phyloP scores from a whole-genome alignment of 2,113 vertebrate species.

The Oreochromis aureus region DNA sequence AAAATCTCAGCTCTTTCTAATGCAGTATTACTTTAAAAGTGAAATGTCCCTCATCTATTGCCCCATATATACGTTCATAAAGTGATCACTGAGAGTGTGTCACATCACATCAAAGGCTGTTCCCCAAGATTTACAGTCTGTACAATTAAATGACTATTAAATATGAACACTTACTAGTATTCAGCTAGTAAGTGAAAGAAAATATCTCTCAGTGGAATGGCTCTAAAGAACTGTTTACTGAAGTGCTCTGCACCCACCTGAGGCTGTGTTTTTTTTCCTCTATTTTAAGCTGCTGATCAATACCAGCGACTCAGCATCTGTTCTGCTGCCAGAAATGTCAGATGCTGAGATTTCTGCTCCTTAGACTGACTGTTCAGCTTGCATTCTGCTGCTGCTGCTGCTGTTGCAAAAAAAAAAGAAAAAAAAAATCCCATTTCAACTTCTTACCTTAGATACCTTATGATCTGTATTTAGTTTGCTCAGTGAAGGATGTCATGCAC shows the following conservation, averaged over 20 bases:
- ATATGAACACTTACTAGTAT: not conserved
- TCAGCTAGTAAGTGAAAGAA: not conserved
- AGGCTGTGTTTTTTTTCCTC: not conserved
- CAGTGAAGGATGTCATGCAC: not conserved
- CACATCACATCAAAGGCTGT: not conserved
- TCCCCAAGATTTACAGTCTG: not conserved
- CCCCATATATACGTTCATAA: not conserved
- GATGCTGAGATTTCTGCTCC: not conserved
- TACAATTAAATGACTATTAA: not conserved
- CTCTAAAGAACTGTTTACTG: not conserved
- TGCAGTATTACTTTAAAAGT: not conserved
- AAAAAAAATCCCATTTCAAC: not conserved
- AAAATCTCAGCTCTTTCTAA: not conserved
- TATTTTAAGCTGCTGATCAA: constrained; percentile 15
- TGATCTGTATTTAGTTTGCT: not conserved
- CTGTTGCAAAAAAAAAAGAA: not conserved
- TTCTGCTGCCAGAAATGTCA: not conserved
- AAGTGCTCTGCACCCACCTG: not conserved
- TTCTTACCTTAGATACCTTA: not conserved
- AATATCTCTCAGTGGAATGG: not conserved
- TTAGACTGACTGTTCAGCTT: not conserved
- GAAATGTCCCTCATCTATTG: not conserved
- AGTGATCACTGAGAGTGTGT: not conserved
- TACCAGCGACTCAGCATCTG: constrained; percentile 24
- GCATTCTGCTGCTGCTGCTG: not conserved